Evolutionary conservation across 2,888 invertebrate species (phyloP).

Genomic region (Apomyelois bistriatella): DNA sequence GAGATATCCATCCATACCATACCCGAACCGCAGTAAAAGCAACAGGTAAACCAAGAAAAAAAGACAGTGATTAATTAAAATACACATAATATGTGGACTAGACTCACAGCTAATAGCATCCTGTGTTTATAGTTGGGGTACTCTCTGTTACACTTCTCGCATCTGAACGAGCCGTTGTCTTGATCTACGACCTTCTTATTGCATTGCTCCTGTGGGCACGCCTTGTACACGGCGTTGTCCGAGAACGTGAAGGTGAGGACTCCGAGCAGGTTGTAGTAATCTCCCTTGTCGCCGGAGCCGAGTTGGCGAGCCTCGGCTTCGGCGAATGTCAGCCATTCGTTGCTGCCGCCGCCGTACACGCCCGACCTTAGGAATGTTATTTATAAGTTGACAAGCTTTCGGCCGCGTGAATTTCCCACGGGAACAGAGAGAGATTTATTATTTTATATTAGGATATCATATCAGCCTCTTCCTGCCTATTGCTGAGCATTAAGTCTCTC

Average conservation of each 20-base stretch:
- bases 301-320: slow-evolving; percentile 86
- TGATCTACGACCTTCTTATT: slow-evolving; percentile 97
- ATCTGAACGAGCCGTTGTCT: slow-evolving; percentile 92
- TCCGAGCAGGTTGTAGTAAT: slow-evolving; percentile 89
- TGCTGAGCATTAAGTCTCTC: no score
- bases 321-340: slow-evolving; percentile 87
- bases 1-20: no score
- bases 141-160: slow-evolving; percentile 96
- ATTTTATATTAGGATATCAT: no score
- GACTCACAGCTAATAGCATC: slow-evolving; percentile 87
- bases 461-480: no score
- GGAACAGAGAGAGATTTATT: neutral
- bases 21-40: no score
- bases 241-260: slow-evolving; percentile 87
- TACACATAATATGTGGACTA: neutral
- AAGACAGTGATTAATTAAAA: no score
- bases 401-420: neutral
- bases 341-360: slow-evolving; percentile 64
- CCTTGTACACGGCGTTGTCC: slow-evolving; percentile 93
- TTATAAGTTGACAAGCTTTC: neutral
- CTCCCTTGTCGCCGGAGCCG: slow-evolving; percentile 87
- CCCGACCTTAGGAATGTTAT: slow-evolving; percentile 45
- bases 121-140: slow-evolving; percentile 93
- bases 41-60: no score
- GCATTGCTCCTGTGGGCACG: slow-evolving; percentile 93